A percentile compares a stretch with the other conserved stretches of the same genome.
Conservation (phyloP, 2,113 vertebrate genomes). For the Typhlomys cinereus region DNA sequence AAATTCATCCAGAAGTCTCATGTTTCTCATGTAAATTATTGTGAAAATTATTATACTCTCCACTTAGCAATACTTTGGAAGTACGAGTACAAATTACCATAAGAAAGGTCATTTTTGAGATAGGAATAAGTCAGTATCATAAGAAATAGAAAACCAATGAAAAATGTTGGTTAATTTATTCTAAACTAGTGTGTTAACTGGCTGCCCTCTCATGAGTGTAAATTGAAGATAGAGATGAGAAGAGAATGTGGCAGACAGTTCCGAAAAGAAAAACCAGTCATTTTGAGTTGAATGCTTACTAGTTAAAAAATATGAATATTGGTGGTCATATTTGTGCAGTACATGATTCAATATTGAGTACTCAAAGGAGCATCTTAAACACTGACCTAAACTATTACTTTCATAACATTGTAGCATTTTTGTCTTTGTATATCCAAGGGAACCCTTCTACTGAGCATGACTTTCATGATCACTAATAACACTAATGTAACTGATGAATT, state of each 20-base stretch:
- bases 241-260: background rate
- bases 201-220: background rate
- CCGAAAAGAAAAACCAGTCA: background rate
- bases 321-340: background rate
- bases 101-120: background rate
- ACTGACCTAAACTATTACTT: background rate
- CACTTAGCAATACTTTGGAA: background rate
- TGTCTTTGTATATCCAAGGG: background rate
- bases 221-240: background rate
- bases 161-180: background rate
- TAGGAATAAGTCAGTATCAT: background rate
- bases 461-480: background rate
- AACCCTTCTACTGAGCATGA: background rate
- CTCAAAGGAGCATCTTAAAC: background rate
- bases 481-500: background rate
- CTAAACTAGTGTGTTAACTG: too few species aligned
- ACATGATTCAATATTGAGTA: background rate
- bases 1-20: background rate
- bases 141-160: background rate
- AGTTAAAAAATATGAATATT: background rate
- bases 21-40: background rate
- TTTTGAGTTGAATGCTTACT: background rate
- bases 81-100: background rate
- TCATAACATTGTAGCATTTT: background rate
- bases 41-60: background rate